Evolutionary conservation across 2,888 invertebrate species (phyloP).

Genomic region (Leuctra nigra): DNA sequence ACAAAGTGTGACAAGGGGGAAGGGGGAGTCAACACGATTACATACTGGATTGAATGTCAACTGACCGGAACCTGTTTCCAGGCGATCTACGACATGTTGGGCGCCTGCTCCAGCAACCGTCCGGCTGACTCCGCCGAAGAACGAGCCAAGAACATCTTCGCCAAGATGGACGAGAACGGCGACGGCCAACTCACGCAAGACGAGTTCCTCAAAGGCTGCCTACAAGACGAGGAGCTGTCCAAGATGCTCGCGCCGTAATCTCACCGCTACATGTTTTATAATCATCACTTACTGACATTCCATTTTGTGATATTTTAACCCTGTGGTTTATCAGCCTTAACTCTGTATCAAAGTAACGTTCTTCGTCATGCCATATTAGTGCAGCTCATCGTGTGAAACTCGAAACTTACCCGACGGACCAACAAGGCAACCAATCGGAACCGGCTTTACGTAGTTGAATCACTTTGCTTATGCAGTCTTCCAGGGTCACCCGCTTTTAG

Average conservation of each 20-base stretch:
- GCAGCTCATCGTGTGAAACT: too few species aligned
- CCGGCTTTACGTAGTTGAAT: too few species aligned
- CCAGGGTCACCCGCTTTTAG: too few species aligned
- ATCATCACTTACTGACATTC: slow-evolving; percentile 26
- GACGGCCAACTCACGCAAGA: slow-evolving; percentile 97
- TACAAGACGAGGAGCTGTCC: slow-evolving; percentile 92
- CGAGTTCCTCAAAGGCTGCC: slow-evolving; percentile 95
- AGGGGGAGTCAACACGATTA: too few species aligned
- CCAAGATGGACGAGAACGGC: slow-evolving; percentile 99
- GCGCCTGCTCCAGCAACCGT: slow-evolving; percentile 91
- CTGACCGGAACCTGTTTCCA: slow-evolving; percentile 51
- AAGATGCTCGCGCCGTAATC: slow-evolving; percentile 91
- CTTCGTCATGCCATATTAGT: neutral
- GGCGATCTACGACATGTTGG: slow-evolving; percentile 99
- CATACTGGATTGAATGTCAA: too few species aligned
- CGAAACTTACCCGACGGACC: too few species aligned
- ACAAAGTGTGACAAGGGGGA: too few species aligned
- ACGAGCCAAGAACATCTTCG: slow-evolving; percentile 97
- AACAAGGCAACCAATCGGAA: too few species aligned
- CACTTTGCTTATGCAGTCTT: too few species aligned
- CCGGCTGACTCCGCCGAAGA: slow-evolving; percentile 96
- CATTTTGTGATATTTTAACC: slow-evolving; percentile 30
- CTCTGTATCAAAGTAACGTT: neutral
- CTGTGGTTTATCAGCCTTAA: slow-evolving; percentile 9
- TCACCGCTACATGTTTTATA: slow-evolving; percentile 17